These are phyloP conservation scores for Zaprionus tsacasi DNA, from an alignment of 1,140 invertebrate species.

Conservation along the genomic window DNA sequence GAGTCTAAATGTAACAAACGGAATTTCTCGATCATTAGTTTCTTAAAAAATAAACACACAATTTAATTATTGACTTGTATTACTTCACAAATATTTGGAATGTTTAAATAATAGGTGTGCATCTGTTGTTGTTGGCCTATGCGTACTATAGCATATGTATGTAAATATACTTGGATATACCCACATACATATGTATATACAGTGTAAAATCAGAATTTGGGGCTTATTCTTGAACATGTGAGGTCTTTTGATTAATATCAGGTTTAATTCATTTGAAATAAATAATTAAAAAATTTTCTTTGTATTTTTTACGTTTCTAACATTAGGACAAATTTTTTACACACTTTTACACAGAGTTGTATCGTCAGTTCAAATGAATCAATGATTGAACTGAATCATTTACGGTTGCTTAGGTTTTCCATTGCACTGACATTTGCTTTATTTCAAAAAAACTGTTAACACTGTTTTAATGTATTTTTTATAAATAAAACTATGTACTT, in stretches of 20 bases:
- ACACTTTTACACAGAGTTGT: conserved; percentile 12
- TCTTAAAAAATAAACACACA: background rate
- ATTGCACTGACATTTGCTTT: background rate
- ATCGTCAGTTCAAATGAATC: conserved; percentile 1
- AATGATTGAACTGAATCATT: background rate
- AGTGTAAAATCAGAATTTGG: background rate
- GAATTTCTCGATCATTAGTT: too few relatives aligned
- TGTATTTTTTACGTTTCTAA: conserved; percentile 1
- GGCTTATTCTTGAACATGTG: background rate
- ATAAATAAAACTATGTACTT: background rate
- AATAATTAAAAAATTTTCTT: background rate
- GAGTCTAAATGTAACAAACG: background rate
- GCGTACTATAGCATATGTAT: conserved; percentile 1
- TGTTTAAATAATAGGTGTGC: conserved; percentile 2
- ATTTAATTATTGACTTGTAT: background rate
- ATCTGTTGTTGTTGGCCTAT: conserved; percentile 11
- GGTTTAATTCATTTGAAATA: background rate
- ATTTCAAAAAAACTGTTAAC: background rate
- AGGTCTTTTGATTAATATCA: background rate
- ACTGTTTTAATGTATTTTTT: background rate
- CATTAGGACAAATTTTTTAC: conserved; percentile 17
- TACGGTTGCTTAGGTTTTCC: background rate
- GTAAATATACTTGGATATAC: conserved; percentile 1
- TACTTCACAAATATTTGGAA: background rate
- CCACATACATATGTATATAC: background rate